Base-by-base conservation (phyloP, 2,888 invertebrate species). In the Phyto melanocephala region DNA sequence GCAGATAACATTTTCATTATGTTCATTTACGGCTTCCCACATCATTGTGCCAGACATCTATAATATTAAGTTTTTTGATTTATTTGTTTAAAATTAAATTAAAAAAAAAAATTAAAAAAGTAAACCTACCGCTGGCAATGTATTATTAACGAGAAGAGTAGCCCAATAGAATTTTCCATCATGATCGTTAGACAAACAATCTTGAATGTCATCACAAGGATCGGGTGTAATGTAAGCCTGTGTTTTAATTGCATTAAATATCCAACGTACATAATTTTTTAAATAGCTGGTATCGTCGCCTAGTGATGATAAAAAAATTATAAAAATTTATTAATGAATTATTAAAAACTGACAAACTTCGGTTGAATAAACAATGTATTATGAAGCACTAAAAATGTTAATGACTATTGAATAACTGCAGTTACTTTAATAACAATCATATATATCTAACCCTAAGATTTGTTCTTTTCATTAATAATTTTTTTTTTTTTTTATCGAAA, bases 31-130 rank as follows among this genome's bases (percentile, higher is more conserved):
- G 15, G 89, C 89, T 79, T 89, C 88, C 90, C 90, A 90, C n/a
- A 87, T 60, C 88, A 90, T 89, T 10, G 84, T 87, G 42, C 91
- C 90, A 11, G 78, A 85, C 84, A 88, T 87, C 90, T 96, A 80
- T 15, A 86, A 86, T 60, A 6, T 52, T 0, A 15, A 63, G 28
- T 45, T 52, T 20, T 33, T 5, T n/a, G n/a, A 45, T 42, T 47
- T 2, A 5, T 47, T 4, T 17, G 15, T 45, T 3, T 17, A 8
- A 7, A 1, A 60, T 24, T 56, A 11, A 11, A 52, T 28, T 60
- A 15, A 71, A 20, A 28, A 28, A 28, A 28, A 28, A 28, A 28
- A 28, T 52, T n/a, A n/a, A n/a, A n/a, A 2, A 54, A n/a, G 37
- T 5, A 10, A 37, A 86, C 88, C 82, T 86, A 90, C 90, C 86